Percentiles rank a stretch among this genome's conserved stretches.
These are phyloP conservation scores for Thalpophila matura DNA, from an alignment of 2,888 invertebrate species.

Conservation along the genomic window DNA sequence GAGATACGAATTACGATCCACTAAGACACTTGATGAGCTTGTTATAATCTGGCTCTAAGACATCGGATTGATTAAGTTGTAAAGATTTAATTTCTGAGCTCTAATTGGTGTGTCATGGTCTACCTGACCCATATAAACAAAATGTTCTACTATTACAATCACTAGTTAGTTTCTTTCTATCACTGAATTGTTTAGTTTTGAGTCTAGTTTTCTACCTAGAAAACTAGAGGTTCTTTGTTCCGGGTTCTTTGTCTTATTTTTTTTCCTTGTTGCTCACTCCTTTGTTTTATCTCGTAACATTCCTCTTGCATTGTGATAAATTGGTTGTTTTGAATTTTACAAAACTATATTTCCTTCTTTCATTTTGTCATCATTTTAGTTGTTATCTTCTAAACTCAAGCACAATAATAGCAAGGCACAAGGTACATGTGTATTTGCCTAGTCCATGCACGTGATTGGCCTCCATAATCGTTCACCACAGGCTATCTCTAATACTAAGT, in stretches of 20 bases:
- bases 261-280: too few relatives aligned
- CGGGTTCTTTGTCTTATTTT: too few relatives aligned
- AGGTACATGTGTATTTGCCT: neutral
- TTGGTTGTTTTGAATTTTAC: too few relatives aligned
- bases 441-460: constrained; percentile 8
- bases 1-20: neutral
- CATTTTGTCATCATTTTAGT: neutral
- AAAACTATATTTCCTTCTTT: neutral
- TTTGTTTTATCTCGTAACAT: too few relatives aligned
- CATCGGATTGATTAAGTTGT: neutral
- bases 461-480: neutral
- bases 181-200: too few relatives aligned
- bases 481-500: constrained; percentile 36
- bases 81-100: neutral
- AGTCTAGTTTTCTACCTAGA: too few relatives aligned
- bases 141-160: too few relatives aligned
- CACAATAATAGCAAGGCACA: neutral
- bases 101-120: too few relatives aligned
- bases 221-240: too few relatives aligned
- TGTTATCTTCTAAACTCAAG: neutral
- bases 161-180: too few relatives aligned
- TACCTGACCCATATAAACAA: too few relatives aligned
- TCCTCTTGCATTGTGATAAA: too few relatives aligned
- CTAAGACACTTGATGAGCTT: neutral
- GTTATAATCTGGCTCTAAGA: neutral